Evolutionary conservation across 2,888 invertebrate genomes (phyloP).

Genomic region (Trichopria drosophilae): DNA sequence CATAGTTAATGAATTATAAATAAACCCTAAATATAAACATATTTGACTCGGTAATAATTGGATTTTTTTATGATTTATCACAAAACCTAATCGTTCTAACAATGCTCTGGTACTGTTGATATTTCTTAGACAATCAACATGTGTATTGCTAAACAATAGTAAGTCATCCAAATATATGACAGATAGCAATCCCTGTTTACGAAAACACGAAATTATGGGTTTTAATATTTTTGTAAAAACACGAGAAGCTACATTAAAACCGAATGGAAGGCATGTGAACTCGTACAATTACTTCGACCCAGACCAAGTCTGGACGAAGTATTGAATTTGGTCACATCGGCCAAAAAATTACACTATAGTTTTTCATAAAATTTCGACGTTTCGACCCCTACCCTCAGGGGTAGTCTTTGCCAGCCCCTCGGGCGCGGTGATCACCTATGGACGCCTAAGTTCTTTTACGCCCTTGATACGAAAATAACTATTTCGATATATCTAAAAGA

Average conservation of each 20-base stretch:
- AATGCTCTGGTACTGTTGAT: slow-evolving; percentile 7
- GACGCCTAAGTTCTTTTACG: too few relatives aligned
- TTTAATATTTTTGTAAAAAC: slow-evolving; percentile 34
- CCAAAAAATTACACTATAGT: too few relatives aligned
- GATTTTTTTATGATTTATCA: slow-evolving; percentile 22
- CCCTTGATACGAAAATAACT: too few relatives aligned
- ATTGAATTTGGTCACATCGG: too few relatives aligned
- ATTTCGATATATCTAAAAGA: too few relatives aligned
- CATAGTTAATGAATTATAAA: slow-evolving; percentile 22
- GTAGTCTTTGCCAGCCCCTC: too few relatives aligned
- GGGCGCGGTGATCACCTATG: too few relatives aligned
- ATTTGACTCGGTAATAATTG: slow-evolving; percentile 6
- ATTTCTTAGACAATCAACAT: slow-evolving; percentile 11
- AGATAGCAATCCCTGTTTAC: slow-evolving; percentile 20
- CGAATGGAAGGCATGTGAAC: slow-evolving; percentile 32
- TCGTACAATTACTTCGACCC: slow-evolving; percentile 25
- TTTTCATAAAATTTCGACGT: too few relatives aligned
- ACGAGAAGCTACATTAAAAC: slow-evolving; percentile 25
- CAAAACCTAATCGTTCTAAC: slow-evolving; percentile 22
- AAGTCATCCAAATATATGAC: slow-evolving; percentile 33
- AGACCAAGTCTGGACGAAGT: too few relatives aligned
- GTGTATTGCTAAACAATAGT: slow-evolving; percentile 20
- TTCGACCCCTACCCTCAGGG: too few relatives aligned
- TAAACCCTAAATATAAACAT: slow-evolving; percentile 26
- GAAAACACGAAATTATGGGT: slow-evolving; percentile 20